These are phyloP conservation scores for Gari tellinella DNA, from an alignment of 2,888 invertebrate species.

Conservation along the genomic window DNA sequence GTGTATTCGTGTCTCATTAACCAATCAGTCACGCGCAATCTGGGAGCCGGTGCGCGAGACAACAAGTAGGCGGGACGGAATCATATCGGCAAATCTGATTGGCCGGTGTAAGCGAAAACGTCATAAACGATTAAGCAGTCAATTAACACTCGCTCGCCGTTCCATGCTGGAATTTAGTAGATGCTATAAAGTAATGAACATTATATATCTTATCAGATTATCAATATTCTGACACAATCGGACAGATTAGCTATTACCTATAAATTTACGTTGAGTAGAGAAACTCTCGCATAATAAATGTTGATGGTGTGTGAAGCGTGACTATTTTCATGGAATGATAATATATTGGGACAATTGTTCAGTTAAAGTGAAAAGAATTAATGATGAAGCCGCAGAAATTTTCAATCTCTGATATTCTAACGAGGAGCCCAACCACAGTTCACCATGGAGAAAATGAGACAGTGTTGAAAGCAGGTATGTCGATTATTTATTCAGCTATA, in stretches of 20 bases:
- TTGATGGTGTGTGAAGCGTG: background rate
- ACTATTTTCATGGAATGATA: background rate
- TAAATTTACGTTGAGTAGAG: slow-evolving; percentile 32
- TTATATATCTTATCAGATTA: slow-evolving; percentile 48
- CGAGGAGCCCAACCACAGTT: slow-evolving; percentile 11
- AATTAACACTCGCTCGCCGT: slow-evolving; percentile 43
- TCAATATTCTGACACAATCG: slow-evolving; percentile 41
- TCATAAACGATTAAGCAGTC: slow-evolving; percentile 47
- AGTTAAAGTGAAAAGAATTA: too few species aligned
- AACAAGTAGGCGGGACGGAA: slow-evolving; percentile 42
- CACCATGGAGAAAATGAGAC: background rate
- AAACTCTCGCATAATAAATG: slow-evolving; percentile 3
- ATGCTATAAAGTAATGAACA: slow-evolving; percentile 48
- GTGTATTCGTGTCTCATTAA: slow-evolving; percentile 39
- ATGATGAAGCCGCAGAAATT: slow-evolving; percentile 55
- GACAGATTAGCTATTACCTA: slow-evolving; percentile 43
- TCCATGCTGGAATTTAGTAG: slow-evolving; percentile 24
- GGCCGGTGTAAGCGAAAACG: slow-evolving; percentile 36
- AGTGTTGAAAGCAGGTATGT: background rate
- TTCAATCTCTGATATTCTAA: slow-evolving; percentile 52
- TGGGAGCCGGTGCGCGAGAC: slow-evolving; percentile 24
- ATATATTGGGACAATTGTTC: too few species aligned
- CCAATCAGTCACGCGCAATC: slow-evolving; percentile 56
- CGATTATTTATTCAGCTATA: too few species aligned
- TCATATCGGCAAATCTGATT: slow-evolving; percentile 9